These are phyloP conservation scores for Odontomachus brunneus DNA, from an alignment of 1,140 invertebrate genomes.

Conservation along the genomic window DNA sequence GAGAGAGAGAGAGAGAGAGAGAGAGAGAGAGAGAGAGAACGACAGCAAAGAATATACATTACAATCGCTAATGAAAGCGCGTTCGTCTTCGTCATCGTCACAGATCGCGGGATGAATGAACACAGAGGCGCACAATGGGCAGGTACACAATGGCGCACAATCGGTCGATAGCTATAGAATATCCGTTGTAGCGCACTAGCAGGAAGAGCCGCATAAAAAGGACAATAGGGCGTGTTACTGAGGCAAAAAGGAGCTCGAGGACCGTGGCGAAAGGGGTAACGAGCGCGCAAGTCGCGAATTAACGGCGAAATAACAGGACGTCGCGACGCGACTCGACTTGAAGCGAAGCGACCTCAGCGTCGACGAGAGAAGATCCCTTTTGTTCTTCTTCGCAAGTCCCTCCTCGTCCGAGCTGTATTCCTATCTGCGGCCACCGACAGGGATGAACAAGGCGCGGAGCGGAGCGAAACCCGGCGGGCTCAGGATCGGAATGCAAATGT, in stretches of 20 bases:
- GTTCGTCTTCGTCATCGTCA: conserved; percentile 61
- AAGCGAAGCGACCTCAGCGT: background rate
- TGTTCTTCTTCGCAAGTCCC: conserved; percentile 10
- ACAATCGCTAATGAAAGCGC: conserved; percentile 60
- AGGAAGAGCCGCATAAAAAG: conserved; percentile 65
- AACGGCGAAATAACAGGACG: conserved; percentile 58
- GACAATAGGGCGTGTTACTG: conserved; percentile 63
- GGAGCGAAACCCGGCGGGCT: conserved; percentile 5
- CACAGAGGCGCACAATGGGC: conserved; percentile 64
- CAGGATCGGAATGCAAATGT: conserved; percentile 51
- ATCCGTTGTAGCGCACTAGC: conserved; percentile 47
- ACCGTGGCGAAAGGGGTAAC: conserved; percentile 23
- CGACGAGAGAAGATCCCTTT: background rate
- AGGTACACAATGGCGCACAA: conserved; percentile 68
- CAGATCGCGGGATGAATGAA: conserved; percentile 29
- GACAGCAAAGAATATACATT: conserved; percentile 43
- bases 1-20: no score
- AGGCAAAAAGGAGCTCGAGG: conserved; percentile 47
- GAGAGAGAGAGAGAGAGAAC: background rate
- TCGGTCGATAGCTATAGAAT: conserved; percentile 64
- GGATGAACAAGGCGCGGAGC: no score
- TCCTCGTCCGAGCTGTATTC: background rate
- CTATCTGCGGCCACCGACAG: no score
- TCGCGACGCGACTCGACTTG: conserved; percentile 10
- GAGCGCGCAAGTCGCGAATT: conserved; percentile 61